Evolutionary conservation across 2,888 invertebrate genomes (phyloP).

Genomic region (Conistra vaccinii): DNA sequence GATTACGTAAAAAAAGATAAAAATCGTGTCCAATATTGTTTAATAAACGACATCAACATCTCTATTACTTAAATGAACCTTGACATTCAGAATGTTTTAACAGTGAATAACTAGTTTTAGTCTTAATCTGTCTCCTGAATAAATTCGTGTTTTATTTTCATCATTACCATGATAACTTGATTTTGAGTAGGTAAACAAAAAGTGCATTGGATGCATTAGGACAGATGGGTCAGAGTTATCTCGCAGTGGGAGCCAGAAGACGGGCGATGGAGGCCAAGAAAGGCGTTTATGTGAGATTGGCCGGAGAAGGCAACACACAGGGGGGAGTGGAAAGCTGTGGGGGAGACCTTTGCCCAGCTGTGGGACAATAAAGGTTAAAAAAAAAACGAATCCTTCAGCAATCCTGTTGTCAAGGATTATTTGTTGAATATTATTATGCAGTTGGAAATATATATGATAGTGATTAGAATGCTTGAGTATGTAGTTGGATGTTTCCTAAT

Average conservation of each 20-base stretch:
- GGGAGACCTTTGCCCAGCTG: neutral
- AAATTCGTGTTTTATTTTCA: neutral
- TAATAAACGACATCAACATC: too few species aligned
- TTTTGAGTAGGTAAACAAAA: neutral
- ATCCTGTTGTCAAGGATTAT: neutral
- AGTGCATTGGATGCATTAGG: neutral
- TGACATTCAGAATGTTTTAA: neutral
- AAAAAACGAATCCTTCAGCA: neutral
- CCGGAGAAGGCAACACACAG: neutral
- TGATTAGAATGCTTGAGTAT: neutral
- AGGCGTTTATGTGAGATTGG: neutral
- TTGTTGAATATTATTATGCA: neutral
- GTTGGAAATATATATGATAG: neutral
- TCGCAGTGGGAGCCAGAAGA: neutral
- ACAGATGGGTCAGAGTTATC: neutral
- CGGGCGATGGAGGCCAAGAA: neutral
- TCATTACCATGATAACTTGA: neutral
- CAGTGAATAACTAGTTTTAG: neutral
- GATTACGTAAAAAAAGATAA: too few species aligned
- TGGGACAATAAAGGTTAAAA: neutral
- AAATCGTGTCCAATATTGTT: too few species aligned
- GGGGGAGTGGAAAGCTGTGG: neutral
- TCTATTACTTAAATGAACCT: too few species aligned
- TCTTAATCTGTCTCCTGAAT: slow-evolving; percentile 29
- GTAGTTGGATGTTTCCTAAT: too few species aligned